Evolutionary conservation across 2,113 vertebrate species (phyloP), one percentile per base, ranked within the genome.

Genomic region (Ciconia stormi): DNA sequence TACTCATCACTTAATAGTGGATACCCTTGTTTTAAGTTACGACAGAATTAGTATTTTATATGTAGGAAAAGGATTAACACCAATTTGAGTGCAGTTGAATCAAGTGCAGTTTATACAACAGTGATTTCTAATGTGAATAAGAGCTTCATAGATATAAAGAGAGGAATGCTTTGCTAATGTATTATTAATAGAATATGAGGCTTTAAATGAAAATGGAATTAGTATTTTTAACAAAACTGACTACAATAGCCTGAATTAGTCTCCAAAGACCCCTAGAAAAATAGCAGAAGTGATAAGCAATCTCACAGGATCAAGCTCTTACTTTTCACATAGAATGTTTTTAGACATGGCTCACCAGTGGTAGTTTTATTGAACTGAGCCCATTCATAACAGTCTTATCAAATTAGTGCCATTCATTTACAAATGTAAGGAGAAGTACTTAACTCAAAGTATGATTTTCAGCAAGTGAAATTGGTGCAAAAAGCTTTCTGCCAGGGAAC

Each of bases 381-480:
- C 6, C 11, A 25, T 46, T 81, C 13, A n/a, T 22, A 38, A 40
- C 26, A 86, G 18, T 15, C 9, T 67, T 47, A 42, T 2, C 20
- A 65, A 84, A 10, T 29, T 70, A 62, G 10, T 9, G 5, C 8
- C 2, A 36, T 11, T 52, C 3, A 34, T 42, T 73, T 58, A 70
- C 4, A 67, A 55, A 6, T 0, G 0, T 11, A 74, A 87, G 1
- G 6, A 66, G 0, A 59, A 77, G 4, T 8, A 56, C 8, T 53
- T 86, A 42, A 70, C 7, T 53, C 4, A 21, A 78, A 40, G 2
- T 25, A 16, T 11, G 4, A 62, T 15, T 90, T 71, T 59, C 26
- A 61, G 7, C 16, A 87, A 70, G 11, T 23, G 7, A 77, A 89
- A 40, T 2, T 14, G 3, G 4, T 42, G 1, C 5, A 53, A 70